Evolutionary conservation across 2,113 vertebrate species (phyloP), one percentile per base, ranked within the genome.

Genomic region (Microtus ochrogaster): DNA sequence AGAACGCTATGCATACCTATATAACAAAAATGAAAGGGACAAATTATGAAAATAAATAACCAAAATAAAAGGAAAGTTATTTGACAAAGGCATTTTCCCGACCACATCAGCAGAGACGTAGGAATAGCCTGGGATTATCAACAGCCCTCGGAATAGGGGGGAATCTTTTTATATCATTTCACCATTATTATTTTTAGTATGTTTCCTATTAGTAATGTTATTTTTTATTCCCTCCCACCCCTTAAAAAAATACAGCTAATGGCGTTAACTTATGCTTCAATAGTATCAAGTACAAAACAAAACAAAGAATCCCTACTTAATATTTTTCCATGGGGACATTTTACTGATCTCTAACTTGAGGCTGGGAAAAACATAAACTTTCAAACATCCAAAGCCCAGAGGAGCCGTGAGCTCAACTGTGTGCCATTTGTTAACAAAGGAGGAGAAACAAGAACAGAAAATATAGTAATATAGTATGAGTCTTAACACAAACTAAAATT

Each of bases 1-100:
- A 97, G 97, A 99, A 98, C 98, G 98, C 98, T 98, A 98, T 98
- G 98, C 98, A 98, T 97, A 98, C 97, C 98, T 98, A 98, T 83
- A 95, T 85, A 98, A 98, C 97, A 98, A 98, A 98, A 99, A 89
- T 93, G 97, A 95, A 97, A 98, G 93, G 98, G 97, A 61, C 61
- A 96, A 96, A 98, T 98, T 96, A 92, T 98, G 96, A 98, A 98
- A 98, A 98, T 89, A 97, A 95, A 39, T 88, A 96, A 98, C 95
- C 96, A 92, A 93, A 98, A 94, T 61, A 97, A 98, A 98, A 87
- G 72, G 97, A 93, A 88, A 97, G 93, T 96, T 89, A 88, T 96
- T 92, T 79, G 36, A 95, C 89, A 97, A 98, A 98, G 97, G 96
- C 96, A 97, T 86, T 30, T 93, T 4, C 4, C 10, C 87, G 65